Evolutionary conservation across 2,888 invertebrate genomes (phyloP), one percentile per base, ranked within the genome.

Genomic region (Actias luna): DNA sequence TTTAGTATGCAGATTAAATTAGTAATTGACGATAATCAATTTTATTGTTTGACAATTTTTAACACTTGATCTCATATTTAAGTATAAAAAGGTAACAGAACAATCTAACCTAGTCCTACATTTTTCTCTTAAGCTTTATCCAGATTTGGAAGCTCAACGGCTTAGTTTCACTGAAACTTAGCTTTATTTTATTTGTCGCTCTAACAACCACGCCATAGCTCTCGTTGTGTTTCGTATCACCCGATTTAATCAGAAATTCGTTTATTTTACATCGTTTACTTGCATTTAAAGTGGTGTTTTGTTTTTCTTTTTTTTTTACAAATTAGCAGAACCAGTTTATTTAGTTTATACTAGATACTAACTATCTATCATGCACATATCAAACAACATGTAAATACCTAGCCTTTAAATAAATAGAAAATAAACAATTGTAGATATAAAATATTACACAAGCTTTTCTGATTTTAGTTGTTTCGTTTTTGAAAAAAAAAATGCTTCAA

Each of bases 161-260:
- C 25, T 59, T 25, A 39, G 33, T 33, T 16, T n/a, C 27, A 27
- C 59, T 36, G 59, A 27, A 29, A 59, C 14, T 42, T 59, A 27
- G 39, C 7, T 29, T 16, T 27, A n/a, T 59, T 59, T 39, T 59
- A 42, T 59, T 42, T 59, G 39, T 42, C 16, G 42, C 42, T n/a
- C 27, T 39, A 16, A 8, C 14, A 39, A 42, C 29, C 25, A 8
- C 42, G 59, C 25, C 42, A 39, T 36, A 42, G 42, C 42, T 36
- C 27, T 59, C 36, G 42, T 42, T 29, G 42, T 27, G 39, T 18
- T 46, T n/a, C 27, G 22, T 27, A 25, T 5, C 8, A 27, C 10
- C 42, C 25, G 16, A 14, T 29, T 55, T 14, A 25, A 25, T 52
- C 52, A 27, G 27, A 2, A 27, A 25, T 52, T 52, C 27, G 27